Base-by-base conservation (phyloP, 2,113 vertebrate species). In the Corapipo altera region DNA sequence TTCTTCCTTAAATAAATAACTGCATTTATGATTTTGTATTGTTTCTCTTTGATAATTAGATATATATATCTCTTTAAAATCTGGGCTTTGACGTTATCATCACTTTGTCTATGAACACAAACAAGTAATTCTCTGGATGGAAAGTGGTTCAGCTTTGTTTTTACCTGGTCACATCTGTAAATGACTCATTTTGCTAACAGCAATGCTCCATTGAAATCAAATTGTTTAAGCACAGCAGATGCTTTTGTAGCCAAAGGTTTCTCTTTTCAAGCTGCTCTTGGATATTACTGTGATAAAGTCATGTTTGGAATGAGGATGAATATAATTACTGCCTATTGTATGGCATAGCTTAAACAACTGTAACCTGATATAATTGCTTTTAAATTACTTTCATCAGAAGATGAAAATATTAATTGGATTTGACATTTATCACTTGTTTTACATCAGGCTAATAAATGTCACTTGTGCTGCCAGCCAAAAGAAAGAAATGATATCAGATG, bases 361-460 rank as follows among this genome's bases (percentile, higher is more conserved):
- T 89, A 96, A 82, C 85, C 58, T 67, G 66, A 71, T 93, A 85
- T 44, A 96, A 94, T 95, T 94, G 58, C 82, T 91, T 96, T 88
- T 74, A 85, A 91, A 95, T 93, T 92, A 43, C 76, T 95, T 97
- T 51, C 65, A 57, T 95, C 55, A 44, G 85, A 94, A 88, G 83
- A 76, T 71, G 87, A 85, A 88, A 88, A 28, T 95, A 93, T 85
- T 93, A 88, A 91, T 96, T 83, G 85, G 15, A 58, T 95, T 81
- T 71, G 93, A 83, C 91, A 91, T 83, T 96, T 96, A 91, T 88
- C 59, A 55, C 88, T 95, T 91, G 78, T 64, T 96, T 81, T 92
- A 32, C 82, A 89, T 95, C 91, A 89, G 90, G 85, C 88, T 91
- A 93, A 85, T 95, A 93, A 91, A 90, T 91, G 82, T 94, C 82